phyloP scores from a whole-genome alignment of 2,797 vertebrate genomes.

The Acrossocheilus wenchowensis region DNA sequence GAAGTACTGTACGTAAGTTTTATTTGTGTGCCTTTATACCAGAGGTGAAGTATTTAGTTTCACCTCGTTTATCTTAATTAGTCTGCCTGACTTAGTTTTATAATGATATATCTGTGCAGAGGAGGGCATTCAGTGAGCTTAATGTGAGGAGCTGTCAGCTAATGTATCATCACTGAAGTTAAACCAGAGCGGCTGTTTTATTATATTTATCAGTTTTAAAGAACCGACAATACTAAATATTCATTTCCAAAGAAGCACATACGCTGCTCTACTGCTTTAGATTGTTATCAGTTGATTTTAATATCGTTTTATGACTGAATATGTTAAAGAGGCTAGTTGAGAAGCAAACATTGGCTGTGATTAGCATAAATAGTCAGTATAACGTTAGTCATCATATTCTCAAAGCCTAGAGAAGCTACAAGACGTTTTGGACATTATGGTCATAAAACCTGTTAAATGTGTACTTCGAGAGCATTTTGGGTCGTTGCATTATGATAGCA shows the following conservation, averaged over 20 bases:
- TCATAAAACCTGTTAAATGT: not conserved
- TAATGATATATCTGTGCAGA: not conserved
- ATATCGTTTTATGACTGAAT: not conserved
- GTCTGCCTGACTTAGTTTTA: not conserved
- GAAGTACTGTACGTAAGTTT: not conserved
- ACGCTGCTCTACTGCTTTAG: not conserved
- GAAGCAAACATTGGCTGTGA: not conserved
- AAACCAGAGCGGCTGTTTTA: not conserved
- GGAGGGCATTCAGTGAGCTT: not conserved
- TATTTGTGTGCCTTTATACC: accelerated
- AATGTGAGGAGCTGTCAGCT: not conserved
- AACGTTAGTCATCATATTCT: not conserved
- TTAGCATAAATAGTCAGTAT: too few relatives aligned
- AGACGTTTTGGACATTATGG: not conserved
- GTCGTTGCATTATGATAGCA: not conserved
- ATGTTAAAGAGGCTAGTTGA: not conserved
- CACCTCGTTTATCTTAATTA: not conserved
- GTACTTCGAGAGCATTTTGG: not conserved
- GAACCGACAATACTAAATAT: too few relatives aligned
- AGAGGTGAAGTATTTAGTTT: not conserved
- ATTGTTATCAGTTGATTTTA: not conserved
- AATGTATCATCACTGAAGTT: not conserved
- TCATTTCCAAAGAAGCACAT: not conserved
- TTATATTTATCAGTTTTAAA: not conserved
- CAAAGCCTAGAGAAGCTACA: not conserved